These are phyloP conservation scores for Synergus umbraculus DNA, from an alignment of 2,888 invertebrate species.

Conservation along the genomic window DNA sequence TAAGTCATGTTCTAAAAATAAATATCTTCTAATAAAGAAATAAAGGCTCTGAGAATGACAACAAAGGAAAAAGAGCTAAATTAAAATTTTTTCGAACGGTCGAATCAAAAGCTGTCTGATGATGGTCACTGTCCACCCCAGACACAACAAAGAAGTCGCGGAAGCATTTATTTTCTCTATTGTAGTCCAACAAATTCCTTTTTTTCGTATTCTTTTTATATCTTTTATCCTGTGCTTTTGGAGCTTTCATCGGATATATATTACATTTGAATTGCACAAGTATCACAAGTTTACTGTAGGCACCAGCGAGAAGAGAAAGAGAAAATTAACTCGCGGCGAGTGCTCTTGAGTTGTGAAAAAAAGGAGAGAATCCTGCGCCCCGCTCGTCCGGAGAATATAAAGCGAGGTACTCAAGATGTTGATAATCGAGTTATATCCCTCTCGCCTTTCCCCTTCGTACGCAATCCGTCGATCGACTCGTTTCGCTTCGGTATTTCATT, in stretches of 20 bases:
- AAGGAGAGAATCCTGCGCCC: constrained; percentile 47
- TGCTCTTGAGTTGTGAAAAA: constrained; percentile 52
- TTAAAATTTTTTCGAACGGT: not conserved
- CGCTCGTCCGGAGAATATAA: constrained; percentile 57
- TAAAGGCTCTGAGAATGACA: not conserved
- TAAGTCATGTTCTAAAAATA: not conserved
- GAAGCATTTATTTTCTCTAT: constrained; percentile 32
- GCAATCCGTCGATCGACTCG: constrained; percentile 52
- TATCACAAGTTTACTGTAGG: constrained; percentile 17
- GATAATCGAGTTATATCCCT: constrained; percentile 59
- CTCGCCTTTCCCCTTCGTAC: constrained; percentile 46
- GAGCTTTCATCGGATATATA: constrained; percentile 37
- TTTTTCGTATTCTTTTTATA: not conserved
- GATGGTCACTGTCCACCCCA: constrained; percentile 17
- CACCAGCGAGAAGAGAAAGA: constrained; percentile 40
- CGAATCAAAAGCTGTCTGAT: constrained; percentile 5
- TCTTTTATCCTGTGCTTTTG: constrained; percentile 18
- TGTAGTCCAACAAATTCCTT: constrained; percentile 3
- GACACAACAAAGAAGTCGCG: constrained; percentile 24
- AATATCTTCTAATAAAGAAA: not conserved
- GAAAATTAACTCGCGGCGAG: constrained; percentile 64
- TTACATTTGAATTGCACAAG: constrained; percentile 26
- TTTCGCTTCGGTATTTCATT: constrained; percentile 18
- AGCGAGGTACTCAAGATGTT: constrained; percentile 60
- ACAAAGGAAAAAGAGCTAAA: constrained; percentile 14